Base-by-base conservation (phyloP, 2,888 invertebrate genomes). In the Drosophila rubida region DNA sequence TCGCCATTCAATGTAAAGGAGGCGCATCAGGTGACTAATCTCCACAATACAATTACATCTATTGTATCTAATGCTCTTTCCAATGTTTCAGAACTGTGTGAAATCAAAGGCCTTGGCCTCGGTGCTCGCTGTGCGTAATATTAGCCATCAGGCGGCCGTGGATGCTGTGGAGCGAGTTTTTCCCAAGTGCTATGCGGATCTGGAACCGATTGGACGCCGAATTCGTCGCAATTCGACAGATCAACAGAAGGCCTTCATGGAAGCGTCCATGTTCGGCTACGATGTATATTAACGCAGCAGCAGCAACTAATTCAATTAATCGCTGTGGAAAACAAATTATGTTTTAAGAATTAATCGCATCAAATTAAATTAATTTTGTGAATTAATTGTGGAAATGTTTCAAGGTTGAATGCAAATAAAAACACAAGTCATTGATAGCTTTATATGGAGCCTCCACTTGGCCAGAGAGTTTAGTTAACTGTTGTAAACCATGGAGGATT, bases 191-290 rank as follows among this genome's bases (percentile, higher is more conserved):
- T 98, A 98, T 89, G 94, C 94, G 16, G 98, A 99, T 91, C 93
- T 98, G 79, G 99, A 99, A 90, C 99, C 99, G 0, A 94, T 98
- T 49, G 98, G 98, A 0, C 93, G 96, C 75, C 92, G 96, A 69
- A 93, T 96, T 69, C 93, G 95, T 74, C 93, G 96, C 63, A 96
- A 95, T 89, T 96, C 96, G 0, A 92, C 93, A 0, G 97, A 97
- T 86, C 95, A 96, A 93, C 91, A 94, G 3, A 94, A 94, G 89
- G 96, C 96, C 0, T 96, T 95, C 87, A 93, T 93, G 78, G 97
- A 97, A 91, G 95, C 95, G 0, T 93, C 94, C 58, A 94, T 95
- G 89, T 96, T 95, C 91, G 97, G 97, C 3, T 97, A 97, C 91
- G 94, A 94, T 90, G 90, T 91, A 22, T 91, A 90, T 63, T 87